Percentiles rank a stretch among this genome's conserved stretches.
Conservation (phyloP, 2,797 vertebrate genomes). For the Parauchenoglanis ngamensis region DNA sequence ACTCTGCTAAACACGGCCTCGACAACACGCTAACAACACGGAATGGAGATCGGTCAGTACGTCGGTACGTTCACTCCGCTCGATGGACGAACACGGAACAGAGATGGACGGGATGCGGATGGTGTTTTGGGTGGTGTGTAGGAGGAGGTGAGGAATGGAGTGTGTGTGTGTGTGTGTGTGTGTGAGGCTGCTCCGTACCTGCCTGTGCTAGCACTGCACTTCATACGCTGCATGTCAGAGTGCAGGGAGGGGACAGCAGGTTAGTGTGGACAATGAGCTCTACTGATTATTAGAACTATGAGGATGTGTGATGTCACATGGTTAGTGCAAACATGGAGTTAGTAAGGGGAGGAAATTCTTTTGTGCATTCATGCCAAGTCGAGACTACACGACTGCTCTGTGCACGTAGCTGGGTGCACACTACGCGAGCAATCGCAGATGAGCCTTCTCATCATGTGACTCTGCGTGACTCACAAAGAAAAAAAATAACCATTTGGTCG, state of each 20-base stretch:
- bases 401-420: background rate
- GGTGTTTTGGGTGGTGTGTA: background rate
- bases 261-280: slow-evolving; percentile 60
- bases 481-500: too few species aligned
- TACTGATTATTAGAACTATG: slow-evolving; percentile 8
- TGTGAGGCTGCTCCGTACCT: slow-evolving; percentile 69
- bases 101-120: background rate
- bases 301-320: slow-evolving; percentile 2
- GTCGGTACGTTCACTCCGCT: background rate
- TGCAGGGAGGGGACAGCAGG: slow-evolving; percentile 66
- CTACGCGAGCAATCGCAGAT: too few species aligned
- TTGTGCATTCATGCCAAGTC: background rate
- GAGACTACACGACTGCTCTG: background rate
- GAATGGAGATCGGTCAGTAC: background rate
- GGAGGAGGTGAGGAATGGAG: too few species aligned
- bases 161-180: too few species aligned
- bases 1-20: background rate
- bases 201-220: slow-evolving; percentile 79
- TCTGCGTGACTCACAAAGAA: background rate
- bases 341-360: background rate
- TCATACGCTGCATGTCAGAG: slow-evolving; percentile 80
- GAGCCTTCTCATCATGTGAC: too few species aligned
- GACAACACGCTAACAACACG: background rate
- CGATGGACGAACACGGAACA: background rate
- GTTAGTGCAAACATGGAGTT: background rate